Evolutionary conservation across 1,140 invertebrate genomes (phyloP).

Genomic region (Drosophila pseudoobscura): DNA sequence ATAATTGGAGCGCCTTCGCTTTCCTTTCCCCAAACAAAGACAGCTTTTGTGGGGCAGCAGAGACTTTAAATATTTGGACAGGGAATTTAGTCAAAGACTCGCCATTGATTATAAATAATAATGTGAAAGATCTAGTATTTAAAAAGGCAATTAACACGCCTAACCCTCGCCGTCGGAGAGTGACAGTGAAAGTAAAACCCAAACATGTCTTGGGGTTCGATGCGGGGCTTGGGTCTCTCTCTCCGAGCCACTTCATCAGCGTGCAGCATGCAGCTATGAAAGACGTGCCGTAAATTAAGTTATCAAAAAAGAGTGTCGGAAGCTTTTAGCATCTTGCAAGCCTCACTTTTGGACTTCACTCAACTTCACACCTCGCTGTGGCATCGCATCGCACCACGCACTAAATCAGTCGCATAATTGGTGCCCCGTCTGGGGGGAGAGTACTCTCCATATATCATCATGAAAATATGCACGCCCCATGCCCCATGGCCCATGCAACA

Average conservation of each 20-base stretch:
- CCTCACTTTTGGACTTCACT: conserved; percentile 47
- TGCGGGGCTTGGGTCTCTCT: conserved; percentile 17
- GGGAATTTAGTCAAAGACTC: not conserved
- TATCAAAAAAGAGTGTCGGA: conserved; percentile 75
- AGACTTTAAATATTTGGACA: conserved; percentile 24
- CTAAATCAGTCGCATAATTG: conserved; percentile 80
- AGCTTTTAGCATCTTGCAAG: conserved; percentile 71
- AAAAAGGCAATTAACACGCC: conserved; percentile 64
- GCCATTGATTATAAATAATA: conserved; percentile 14
- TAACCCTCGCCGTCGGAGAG: conserved; percentile 16
- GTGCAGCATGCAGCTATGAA: conserved; percentile 21
- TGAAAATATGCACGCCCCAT: conserved; percentile 70
- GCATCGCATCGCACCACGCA: conserved; percentile 45
- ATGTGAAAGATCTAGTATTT: conserved; percentile 27
- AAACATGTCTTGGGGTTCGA: conserved; percentile 26
- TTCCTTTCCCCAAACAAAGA: no score
- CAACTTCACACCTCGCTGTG: conserved; percentile 64
- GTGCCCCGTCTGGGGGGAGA: no score
- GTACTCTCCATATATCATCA: conserved; percentile 62
- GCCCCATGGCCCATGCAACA: conserved; percentile 44
- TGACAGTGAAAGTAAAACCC: conserved; percentile 72
- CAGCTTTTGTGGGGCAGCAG: no score
- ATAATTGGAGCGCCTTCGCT: no score
- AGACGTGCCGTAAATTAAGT: conserved; percentile 75
- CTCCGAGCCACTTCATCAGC: conserved; percentile 64